These are phyloP conservation scores for Hypomesus transpacificus DNA, from an alignment of 2,113 vertebrate genomes.

Conservation along the genomic window DNA sequence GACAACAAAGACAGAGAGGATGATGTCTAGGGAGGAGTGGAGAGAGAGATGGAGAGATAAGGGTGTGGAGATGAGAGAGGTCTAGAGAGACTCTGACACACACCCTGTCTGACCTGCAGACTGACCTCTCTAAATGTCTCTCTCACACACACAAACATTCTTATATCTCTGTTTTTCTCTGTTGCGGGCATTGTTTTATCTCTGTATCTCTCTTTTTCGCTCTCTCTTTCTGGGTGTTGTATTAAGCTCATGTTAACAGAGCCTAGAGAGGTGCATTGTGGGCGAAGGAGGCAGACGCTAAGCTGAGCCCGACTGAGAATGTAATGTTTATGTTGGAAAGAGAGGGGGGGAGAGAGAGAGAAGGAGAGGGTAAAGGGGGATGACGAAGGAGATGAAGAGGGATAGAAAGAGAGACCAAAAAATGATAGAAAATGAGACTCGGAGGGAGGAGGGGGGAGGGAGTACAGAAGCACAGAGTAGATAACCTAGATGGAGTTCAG, in stretches of 20 bases:
- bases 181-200: neutral
- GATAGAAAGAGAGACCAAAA: neutral
- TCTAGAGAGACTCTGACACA: neutral
- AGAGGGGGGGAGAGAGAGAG: neutral
- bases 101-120: neutral
- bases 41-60: neutral
- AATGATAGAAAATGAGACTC: too few relatives aligned
- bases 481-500: conserved; percentile 10
- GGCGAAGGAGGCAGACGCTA: neutral
- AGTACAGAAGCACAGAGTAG: too few relatives aligned
- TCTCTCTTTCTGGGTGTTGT: too few relatives aligned
- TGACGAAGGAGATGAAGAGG: too few relatives aligned
- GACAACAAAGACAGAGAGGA: neutral
- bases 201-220: too few relatives aligned
- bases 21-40: neutral
- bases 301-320: neutral
- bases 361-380: neutral
- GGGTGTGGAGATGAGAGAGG: neutral
- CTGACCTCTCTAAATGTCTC: neutral
- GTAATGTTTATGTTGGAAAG: neutral
- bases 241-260: neutral
- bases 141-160: neutral
- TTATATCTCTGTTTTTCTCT: neutral
- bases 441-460: neutral
- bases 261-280: neutral